Evolutionary conservation across 2,113 vertebrate species (phyloP), one percentile per base, ranked within the genome.

Genomic region (Nestor notabilis): DNA sequence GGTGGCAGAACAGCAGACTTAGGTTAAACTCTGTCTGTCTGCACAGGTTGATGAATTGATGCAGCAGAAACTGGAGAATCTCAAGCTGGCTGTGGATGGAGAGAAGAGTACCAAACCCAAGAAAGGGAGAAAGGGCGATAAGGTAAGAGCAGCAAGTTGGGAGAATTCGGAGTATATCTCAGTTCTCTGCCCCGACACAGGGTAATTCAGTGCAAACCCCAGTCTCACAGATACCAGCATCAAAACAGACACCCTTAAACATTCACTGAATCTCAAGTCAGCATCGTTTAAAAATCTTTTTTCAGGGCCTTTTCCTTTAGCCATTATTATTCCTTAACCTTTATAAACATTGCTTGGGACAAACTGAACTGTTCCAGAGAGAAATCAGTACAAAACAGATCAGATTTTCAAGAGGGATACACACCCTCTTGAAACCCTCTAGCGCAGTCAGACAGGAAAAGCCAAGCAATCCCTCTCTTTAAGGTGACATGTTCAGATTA

Each of bases 11-110:
- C 33, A 64, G 52, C 53, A 52, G 10, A 10, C 17, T 44, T 44
- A 31, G 55, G 44, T 35, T 25, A 39, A 14, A 7, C 33, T 83
- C n/a, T 96, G 13, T 89, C 33, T 94, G 76, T 88, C 85, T 27
- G 29, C 28, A 61, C n/a, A 99, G 99, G 99, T 99, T 4, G 99
- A 99, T 72, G 97, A 98, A 69, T 39, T 98, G 83, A 99, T 99
- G 99, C 95, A 98, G 20, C 98, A 98, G 83, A 98, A 99, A 9
- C 92, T 99, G 33, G 95, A 98, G 91, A 98, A 98, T 46, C 94
- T 99, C 50, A 99, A 95, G 46, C 66, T 98, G 44, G 91, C 96
- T 19, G 96, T 99, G 89, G 98, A 98, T 96, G 97, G 93, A 83
- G 98, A 99, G 47, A 97, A 87, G 39, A 97, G 91, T 3, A 19